A percentile compares a stretch with the other conserved stretches of the same genome.
These are phyloP conservation scores for Drosophila neotestacea DNA, from an alignment of 2,888 invertebrate species.

Conservation along the genomic window DNA sequence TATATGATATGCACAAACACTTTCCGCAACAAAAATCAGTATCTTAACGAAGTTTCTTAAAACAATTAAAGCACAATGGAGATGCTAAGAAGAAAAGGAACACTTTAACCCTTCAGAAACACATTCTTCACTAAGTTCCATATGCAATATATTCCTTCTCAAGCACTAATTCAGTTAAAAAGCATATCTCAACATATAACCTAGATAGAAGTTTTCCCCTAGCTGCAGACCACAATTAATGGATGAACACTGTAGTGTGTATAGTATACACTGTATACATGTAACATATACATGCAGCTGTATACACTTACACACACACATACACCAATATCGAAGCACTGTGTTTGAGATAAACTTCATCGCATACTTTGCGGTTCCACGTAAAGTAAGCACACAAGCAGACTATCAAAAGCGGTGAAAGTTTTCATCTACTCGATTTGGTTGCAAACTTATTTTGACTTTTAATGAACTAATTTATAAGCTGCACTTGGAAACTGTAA, in stretches of 20 bases:
- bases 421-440: conserved; percentile 14
- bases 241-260: too few species aligned
- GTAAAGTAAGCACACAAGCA: conserved; percentile 36
- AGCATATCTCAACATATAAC: background rate
- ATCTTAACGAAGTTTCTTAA: too few species aligned
- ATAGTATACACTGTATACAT: too few species aligned
- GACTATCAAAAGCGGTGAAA: conserved; percentile 19
- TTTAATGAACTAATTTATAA: conserved; percentile 24
- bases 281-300: background rate
- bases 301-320: background rate
- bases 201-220: background rate
- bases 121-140: too few species aligned
- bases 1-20: too few species aligned
- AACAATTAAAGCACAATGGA: too few species aligned
- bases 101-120: too few species aligned
- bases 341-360: conserved; percentile 7
- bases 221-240: background rate
- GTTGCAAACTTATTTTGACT: conserved; percentile 13
- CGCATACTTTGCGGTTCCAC: conserved; percentile 61
- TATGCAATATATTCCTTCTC: too few species aligned
- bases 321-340: background rate
- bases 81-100: too few species aligned
- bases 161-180: background rate
- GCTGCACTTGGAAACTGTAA: conserved; percentile 11
- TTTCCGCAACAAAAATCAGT: too few species aligned